Conservation (phyloP, 2,888 invertebrate genomes). For the Meganola albula region DNA sequence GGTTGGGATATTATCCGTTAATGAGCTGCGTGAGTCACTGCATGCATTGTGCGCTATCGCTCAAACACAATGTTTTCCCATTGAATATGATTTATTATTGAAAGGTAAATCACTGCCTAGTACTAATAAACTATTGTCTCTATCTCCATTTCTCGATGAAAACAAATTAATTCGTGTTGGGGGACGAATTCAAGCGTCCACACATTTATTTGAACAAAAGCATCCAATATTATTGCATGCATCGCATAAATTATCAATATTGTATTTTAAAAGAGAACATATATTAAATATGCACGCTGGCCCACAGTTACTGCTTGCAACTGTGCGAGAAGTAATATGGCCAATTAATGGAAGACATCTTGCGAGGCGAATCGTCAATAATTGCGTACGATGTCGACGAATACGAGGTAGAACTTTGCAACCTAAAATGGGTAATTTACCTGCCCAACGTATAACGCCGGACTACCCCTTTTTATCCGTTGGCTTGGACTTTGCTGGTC, state of each 20-base stretch:
- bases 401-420: conserved; percentile 2
- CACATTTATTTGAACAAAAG: conserved; percentile 5
- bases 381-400: conserved; percentile 9
- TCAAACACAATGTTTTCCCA: conserved; percentile 13
- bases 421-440: conserved; percentile 10
- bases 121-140: conserved; percentile 17
- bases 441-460: conserved; percentile 2
- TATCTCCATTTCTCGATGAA: conserved; percentile 19
- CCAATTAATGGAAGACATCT: conserved; percentile 9
- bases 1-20: conserved; percentile 6
- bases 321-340: conserved; percentile 6
- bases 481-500: conserved; percentile 10
- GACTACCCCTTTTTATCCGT: conserved; percentile 9
- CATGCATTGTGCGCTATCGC: conserved; percentile 11
- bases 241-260: conserved; percentile 4
- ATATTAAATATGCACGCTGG: conserved; percentile 5
- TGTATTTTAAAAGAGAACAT: conserved; percentile 7
- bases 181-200: conserved; percentile 12
- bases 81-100: conserved; percentile 9
- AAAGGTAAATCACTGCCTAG: conserved; percentile 10
- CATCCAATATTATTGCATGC: conserved; percentile 15
- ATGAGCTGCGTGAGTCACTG: conserved; percentile 19
- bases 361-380: conserved; percentile 7
- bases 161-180: conserved; percentile 15
- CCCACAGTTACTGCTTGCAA: conserved; percentile 6